Evolutionary conservation across 2,797 vertebrate genomes (phyloP).

Genomic region (Centroberyx gerrardi): DNA sequence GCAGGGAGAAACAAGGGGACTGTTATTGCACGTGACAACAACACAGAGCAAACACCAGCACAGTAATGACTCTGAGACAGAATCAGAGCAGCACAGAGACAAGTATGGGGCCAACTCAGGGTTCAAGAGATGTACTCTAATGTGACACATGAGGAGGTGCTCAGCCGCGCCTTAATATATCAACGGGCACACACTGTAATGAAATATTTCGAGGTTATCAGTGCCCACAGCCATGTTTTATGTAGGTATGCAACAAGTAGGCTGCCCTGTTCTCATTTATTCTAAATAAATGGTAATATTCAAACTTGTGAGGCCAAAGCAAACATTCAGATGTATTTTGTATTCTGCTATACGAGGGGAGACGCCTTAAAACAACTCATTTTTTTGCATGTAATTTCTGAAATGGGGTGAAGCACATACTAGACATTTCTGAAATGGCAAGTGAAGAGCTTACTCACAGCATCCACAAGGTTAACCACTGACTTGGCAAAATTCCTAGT

Average conservation of each 20-base stretch:
- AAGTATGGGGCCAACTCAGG: background rate
- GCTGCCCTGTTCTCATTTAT: background rate
- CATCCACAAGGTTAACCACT: conserved; percentile 97
- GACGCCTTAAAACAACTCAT: too few relatives aligned
- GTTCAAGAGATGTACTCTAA: conserved; percentile 8
- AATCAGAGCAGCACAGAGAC: conserved; percentile 10
- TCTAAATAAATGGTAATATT: background rate
- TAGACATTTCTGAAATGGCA: conserved; percentile 55
- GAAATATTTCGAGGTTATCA: background rate
- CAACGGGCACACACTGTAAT: background rate
- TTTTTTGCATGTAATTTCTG: background rate
- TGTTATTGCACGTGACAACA: conserved; percentile 38
- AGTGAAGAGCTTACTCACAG: conserved; percentile 91
- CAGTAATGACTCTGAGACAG: background rate
- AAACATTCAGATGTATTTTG: too few relatives aligned
- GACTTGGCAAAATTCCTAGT: conserved; percentile 96
- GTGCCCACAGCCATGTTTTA: background rate
- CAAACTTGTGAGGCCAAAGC: too few relatives aligned
- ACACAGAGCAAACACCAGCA: conserved; percentile 21
- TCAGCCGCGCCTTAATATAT: background rate
- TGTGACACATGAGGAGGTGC: conserved; percentile 10
- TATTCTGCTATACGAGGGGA: too few relatives aligned
- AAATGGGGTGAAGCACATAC: background rate
- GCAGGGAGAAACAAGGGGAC: conserved; percentile 44
- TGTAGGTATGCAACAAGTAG: background rate